Evolutionary conservation across 2,113 vertebrate species (phyloP).

Genomic region (Rafetus swinhoei): DNA sequence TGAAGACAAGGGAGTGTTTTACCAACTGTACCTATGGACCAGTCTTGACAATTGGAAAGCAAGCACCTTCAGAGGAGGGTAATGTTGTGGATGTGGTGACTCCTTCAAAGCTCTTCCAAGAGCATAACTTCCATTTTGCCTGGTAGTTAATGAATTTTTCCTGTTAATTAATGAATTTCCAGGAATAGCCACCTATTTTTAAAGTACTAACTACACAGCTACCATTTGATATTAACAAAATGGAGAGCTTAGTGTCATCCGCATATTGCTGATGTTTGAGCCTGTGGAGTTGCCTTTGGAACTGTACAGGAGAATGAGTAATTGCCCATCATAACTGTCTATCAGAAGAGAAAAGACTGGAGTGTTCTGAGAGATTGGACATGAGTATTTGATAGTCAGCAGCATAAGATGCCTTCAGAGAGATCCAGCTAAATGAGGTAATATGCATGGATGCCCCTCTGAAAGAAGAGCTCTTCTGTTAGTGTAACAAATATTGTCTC

Average conservation of each 20-base stretch:
- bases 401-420: fast-evolving
- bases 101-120: not conserved
- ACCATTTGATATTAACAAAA: not conserved
- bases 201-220: not conserved
- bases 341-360: not conserved
- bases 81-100: not conserved
- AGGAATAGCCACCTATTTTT: not conserved
- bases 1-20: not conserved
- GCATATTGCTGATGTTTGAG: not conserved
- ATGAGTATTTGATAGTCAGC: not conserved
- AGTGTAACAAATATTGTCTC: not conserved
- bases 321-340: not conserved
- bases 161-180: not conserved
- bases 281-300: not conserved
- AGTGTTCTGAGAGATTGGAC: not conserved
- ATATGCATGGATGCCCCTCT: not conserved
- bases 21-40: too few relatives aligned
- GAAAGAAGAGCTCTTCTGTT: not conserved
- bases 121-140: not conserved
- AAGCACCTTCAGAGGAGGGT: not conserved
- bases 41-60: not conserved
- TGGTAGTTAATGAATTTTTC: not conserved
- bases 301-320: not conserved
- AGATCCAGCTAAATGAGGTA: not conserved
- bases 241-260: not conserved